A percentile compares a stretch with the other conserved stretches of the same genome.
Conservation (phyloP, 2,888 invertebrate species). For the Bembecia ichneumoniformis region DNA sequence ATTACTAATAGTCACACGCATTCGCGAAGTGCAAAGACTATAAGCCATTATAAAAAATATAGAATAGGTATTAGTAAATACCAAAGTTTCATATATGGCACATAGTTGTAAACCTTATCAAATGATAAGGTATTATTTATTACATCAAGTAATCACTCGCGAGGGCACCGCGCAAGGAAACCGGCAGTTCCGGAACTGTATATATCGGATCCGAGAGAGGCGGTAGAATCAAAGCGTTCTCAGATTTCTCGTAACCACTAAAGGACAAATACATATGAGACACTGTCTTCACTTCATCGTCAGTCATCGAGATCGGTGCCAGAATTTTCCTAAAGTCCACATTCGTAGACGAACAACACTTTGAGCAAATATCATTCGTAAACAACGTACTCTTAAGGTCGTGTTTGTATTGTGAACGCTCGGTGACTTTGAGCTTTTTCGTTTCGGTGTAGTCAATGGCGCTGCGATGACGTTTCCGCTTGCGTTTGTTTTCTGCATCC, state of each 20-base stretch:
- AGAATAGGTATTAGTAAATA: too few species aligned
- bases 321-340: constrained; percentile 48
- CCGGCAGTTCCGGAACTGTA: constrained; percentile 45
- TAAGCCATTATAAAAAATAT: too few species aligned
- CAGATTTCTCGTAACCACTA: constrained; percentile 46
- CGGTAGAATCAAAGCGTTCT: constrained; percentile 44
- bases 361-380: constrained; percentile 42
- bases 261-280: constrained; percentile 49
- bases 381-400: constrained; percentile 18
- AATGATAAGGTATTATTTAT: constrained; percentile 12
- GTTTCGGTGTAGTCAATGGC: constrained; percentile 13
- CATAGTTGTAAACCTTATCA: not conserved
- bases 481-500: constrained; percentile 28
- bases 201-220: constrained; percentile 56
- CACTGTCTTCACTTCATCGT: constrained; percentile 48
- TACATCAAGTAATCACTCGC: constrained; percentile 36
- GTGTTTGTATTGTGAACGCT: constrained; percentile 44
- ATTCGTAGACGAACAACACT: constrained; percentile 46
- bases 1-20: too few species aligned
- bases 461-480: constrained; percentile 4
- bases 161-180: constrained; percentile 39
- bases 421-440: constrained; percentile 44
- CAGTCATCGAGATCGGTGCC: constrained; percentile 43
- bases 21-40: too few species aligned
- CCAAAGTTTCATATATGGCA: not conserved